Evolutionary conservation across 1,140 invertebrate species (phyloP).

Genomic region (Euura saliciscinereae): DNA sequence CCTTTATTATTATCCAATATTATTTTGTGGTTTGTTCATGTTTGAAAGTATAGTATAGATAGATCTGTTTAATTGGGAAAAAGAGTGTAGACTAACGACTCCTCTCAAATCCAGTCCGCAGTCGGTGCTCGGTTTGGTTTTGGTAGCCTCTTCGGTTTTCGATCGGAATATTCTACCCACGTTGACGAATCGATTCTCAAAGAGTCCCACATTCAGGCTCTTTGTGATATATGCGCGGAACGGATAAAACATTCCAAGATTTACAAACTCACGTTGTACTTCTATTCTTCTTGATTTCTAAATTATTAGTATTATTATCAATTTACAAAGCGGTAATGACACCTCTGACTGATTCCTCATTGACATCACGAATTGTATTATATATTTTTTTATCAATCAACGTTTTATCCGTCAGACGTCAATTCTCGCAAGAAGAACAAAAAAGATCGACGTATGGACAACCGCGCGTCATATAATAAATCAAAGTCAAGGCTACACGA

Average conservation of each 20-base stretch:
- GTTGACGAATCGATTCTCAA: not conserved
- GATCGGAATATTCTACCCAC: not conserved
- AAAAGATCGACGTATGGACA: not conserved
- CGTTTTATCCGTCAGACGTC: too few relatives aligned
- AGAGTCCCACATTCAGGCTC: not conserved
- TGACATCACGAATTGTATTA: conserved; percentile 3
- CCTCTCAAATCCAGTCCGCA: not conserved
- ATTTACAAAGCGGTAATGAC: not conserved
- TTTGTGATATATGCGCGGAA: not conserved
- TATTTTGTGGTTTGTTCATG: too few relatives aligned
- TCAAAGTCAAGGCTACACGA: too few relatives aligned
- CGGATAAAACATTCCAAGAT: not conserved
- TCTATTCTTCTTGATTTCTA: not conserved
- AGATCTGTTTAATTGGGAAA: too few relatives aligned
- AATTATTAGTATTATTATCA: not conserved
- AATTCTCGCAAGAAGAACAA: not conserved
- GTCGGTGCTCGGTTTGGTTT: not conserved
- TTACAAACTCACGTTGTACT: not conserved
- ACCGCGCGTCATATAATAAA: not conserved
- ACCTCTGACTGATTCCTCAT: not conserved
- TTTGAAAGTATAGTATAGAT: too few relatives aligned
- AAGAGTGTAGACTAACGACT: not conserved
- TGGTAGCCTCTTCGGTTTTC: not conserved
- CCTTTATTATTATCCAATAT: not conserved
- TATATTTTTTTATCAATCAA: not conserved